Percentiles rank a stretch among this genome's conserved stretches.
phyloP scores from a whole-genome alignment of 2,797 vertebrate species.

The Micropoecilia bifurca region DNA sequence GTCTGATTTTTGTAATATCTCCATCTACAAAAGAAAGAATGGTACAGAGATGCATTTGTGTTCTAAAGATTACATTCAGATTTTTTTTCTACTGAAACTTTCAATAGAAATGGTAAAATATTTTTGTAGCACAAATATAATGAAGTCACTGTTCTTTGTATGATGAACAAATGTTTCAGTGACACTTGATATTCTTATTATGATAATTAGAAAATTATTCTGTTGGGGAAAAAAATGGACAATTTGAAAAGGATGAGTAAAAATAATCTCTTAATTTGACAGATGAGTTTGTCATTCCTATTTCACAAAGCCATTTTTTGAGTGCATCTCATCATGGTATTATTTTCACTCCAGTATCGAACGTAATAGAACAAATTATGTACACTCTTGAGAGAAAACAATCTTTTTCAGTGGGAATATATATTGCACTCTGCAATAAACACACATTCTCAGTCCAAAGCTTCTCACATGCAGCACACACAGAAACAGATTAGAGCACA shows the following conservation, averaged over 20 bases:
- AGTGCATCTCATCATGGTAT: not conserved
- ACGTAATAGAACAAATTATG: slow-evolving; percentile 7
- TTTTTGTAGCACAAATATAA: not conserved
- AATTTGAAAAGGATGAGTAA: slow-evolving; percentile 29
- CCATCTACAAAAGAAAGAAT: not conserved
- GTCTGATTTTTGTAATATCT: not conserved
- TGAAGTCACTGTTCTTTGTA: slow-evolving; percentile 12
- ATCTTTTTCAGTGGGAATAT: not conserved
- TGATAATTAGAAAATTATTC: slow-evolving; percentile 64
- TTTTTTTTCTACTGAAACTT: not conserved
- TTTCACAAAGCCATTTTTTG: not conserved
- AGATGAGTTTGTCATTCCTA: not conserved
- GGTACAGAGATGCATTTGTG: not conserved
- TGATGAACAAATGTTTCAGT: slow-evolving; percentile 62
- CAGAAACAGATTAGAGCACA: slow-evolving; percentile 29
- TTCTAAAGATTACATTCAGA: not conserved
- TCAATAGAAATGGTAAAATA: not conserved
- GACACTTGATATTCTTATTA: slow-evolving; percentile 54
- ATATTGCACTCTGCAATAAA: slow-evolving; percentile 1
- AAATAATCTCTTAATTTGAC: slow-evolving; percentile 36
- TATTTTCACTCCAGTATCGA: slow-evolving; percentile 11
- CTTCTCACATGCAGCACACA: slow-evolving; percentile 5
- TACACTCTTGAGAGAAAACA: slow-evolving; percentile 8
- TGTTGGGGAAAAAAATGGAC: slow-evolving; percentile 35
- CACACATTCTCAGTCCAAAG: slow-evolving; percentile 7